Base-by-base conservation (phyloP, 2,797 vertebrate genomes). In the Sebastes diploproa region DNA sequence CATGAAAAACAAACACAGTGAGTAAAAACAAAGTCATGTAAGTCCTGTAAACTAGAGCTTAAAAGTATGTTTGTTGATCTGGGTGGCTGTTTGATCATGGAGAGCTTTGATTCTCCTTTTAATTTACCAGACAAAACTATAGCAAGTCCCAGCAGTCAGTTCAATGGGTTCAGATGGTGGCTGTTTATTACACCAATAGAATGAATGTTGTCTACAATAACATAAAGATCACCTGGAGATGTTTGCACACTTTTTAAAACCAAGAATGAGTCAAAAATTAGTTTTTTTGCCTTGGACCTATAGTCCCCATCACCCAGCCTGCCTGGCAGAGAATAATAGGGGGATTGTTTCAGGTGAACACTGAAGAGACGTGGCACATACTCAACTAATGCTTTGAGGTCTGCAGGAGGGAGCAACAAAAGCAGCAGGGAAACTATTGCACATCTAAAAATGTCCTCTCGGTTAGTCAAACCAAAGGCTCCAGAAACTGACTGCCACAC, bases 291-390 rank as follows among this genome's bases (percentile, higher is more conserved):
- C 20, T 9, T 7, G 46, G 20, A 42, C 34, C 7, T 29, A 1
- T 25, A 1, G 25, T 61, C 66, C 64, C 2, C 61, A 23, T 59
- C 67, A 11, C 12, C 22, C 22, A 46, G 46, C 63, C 61, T 42
- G 77, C 27, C 27, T 27, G 36, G 36, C 36, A 13, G 58, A 72
- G 83, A 46, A 92, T 72, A 91, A 89, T 73, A 60, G 16, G 85
- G 81, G 83, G 82, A 82, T 91, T 93, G 91, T 94, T 86, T 69
- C 2, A 65, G 63, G 73, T 86, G 85, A 78, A 86, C 85, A 89
- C 88, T 81, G 85, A 75, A 71, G 92, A 93, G 91, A 96, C 96
- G 96, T 96, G 96, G 96, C 96, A 96, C 81, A 82, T 76, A 30
- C 79, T 92, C 89, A 89, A 77, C 68, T 77, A 23, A 78, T 58